Base-by-base conservation (phyloP, 1,140 invertebrate genomes). In the Drosophila burlai region DNA sequence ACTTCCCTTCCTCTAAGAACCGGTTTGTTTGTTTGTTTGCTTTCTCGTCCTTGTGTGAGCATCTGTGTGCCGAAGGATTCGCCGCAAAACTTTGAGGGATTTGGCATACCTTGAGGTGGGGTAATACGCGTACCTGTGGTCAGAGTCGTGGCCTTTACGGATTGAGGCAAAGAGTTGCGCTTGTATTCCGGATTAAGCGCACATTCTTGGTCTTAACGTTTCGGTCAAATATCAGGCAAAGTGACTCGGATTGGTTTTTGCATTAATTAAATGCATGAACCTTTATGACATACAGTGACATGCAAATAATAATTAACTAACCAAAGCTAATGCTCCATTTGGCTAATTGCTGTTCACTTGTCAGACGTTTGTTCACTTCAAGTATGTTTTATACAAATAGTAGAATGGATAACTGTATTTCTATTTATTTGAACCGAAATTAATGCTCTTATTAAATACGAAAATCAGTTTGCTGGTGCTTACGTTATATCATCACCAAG, bases 41-140 rank as follows among this genome's bases (percentile, higher is more conserved):
- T 24, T 57, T 26, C 18, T 34, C 24, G 62, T 59, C 38, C 38
- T 59, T 29, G 34, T 67, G 65, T 24, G 36, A 2, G 15, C 47
- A 21, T 73, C 18, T 49, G 59, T 67, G 34, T 63, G 42, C 67
- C 16, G 15, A 73, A 59, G 69, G 67, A 72, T 73, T 73, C 52
- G 55, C 68, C 54, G 38, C 68, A 61, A 36, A 74, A 74, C 68
- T 74, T 74, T 73, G 54, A 73, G 55, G 69, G 69, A 73, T 73
- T 73, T 52, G 31, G 31, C 38, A 45, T 74, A 73, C 45, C 71
- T 73, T 73, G 55, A 67, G 68, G 54, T 50, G 45, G 67, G 43
- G 55, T 46, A 73, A 59, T 60, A 73, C 67, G 68, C 57, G 68
- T 61, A 73, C 67, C 68, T 73, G 71, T 29, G 71, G 67, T 73